Evolutionary conservation across 2,888 invertebrate species (phyloP), one percentile per base, ranked within the genome.

Genomic region (Caenorhabditis sp.): DNA sequence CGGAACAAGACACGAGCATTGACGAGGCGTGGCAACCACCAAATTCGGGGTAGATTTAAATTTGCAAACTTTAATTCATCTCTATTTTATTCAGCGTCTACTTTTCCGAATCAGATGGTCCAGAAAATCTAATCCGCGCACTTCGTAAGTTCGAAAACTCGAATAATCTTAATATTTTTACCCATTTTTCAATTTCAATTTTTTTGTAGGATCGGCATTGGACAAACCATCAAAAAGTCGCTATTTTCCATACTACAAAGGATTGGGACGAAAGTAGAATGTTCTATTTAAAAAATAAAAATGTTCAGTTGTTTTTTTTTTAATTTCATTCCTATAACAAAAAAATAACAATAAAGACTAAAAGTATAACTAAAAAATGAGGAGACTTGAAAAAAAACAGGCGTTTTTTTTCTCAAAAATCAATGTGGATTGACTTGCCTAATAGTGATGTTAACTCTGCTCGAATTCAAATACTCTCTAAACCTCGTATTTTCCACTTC

Each of bases 371-470:
- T 26, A 43, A 8, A 19, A 23, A 55, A 27, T 31, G 1, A 23
- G 3, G 49, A 63, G 31, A 64, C 24, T 27, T 1, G 8, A 37
- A 49, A 58, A 12, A 43, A 57, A 31, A 54, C 62, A 58, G 2
- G 1, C 21, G 5, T 24, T n/a, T n/a, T n/a, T n/a, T n/a, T n/a
- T n/a, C n/a, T n/a, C n/a, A n/a, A 31, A 31, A 31, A 2, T 6
- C 6, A 54, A 23, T 62, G 69, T 12, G 62, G 66, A 61, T 97
- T 97, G 36, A 97, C 95, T 90, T 97, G 96, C 86, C 97, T 90
- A 8, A 96, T 92, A 91, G 96, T 97, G 79, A 97, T 91, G 90
- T 97, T 97, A 65, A 97, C 93, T 87, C 97, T 92, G 37, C 93
- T 93, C 81, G 91, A 90, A 61, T 89, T 88, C 54, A 93, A 89